A percentile compares a stretch with the other conserved stretches of the same genome.
Conservation (phyloP, 2,888 invertebrate species). For the Phortica okadai region DNA sequence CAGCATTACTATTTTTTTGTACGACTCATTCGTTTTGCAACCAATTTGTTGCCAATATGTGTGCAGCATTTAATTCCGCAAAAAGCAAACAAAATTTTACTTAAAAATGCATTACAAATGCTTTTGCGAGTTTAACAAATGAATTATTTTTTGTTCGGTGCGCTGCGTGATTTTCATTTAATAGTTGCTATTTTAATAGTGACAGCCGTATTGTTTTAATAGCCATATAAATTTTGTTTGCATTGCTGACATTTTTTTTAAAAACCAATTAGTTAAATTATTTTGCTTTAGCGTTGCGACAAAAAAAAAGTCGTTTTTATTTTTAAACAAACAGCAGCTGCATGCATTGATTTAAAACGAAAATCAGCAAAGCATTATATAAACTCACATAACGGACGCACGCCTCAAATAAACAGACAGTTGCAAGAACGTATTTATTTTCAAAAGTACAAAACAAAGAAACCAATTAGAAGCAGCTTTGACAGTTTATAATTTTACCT, state of each 20-base stretch:
- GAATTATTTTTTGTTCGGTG: slow-evolving; percentile 13
- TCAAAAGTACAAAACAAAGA: too few relatives aligned
- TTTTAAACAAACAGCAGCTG: too few relatives aligned
- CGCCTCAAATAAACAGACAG: too few relatives aligned
- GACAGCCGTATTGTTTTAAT: slow-evolving; percentile 28
- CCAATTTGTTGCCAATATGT: slow-evolving; percentile 26
- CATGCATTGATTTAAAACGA: too few relatives aligned
- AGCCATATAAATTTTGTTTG: slow-evolving; percentile 25
- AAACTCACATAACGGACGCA: too few relatives aligned
- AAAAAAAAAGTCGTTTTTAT: not conserved
- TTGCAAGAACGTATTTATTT: too few relatives aligned
- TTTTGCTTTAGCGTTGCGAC: not conserved
- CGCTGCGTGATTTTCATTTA: slow-evolving; percentile 25
- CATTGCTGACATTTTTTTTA: slow-evolving; percentile 5
- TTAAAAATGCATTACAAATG: slow-evolving; percentile 32
- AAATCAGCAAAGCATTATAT: too few relatives aligned
- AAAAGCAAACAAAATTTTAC: not conserved
- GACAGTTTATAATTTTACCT: too few relatives aligned
- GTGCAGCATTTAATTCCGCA: not conserved
- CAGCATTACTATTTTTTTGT: slow-evolving; percentile 1
- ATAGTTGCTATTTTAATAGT: slow-evolving; percentile 12
- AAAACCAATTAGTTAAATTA: slow-evolving; percentile 22
- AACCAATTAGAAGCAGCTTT: too few relatives aligned
- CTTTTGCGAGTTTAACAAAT: slow-evolving; percentile 23
- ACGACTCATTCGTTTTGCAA: not conserved